Base-by-base conservation (phyloP, 1,140 invertebrate genomes). In the Dufourea novaeangliae region DNA sequence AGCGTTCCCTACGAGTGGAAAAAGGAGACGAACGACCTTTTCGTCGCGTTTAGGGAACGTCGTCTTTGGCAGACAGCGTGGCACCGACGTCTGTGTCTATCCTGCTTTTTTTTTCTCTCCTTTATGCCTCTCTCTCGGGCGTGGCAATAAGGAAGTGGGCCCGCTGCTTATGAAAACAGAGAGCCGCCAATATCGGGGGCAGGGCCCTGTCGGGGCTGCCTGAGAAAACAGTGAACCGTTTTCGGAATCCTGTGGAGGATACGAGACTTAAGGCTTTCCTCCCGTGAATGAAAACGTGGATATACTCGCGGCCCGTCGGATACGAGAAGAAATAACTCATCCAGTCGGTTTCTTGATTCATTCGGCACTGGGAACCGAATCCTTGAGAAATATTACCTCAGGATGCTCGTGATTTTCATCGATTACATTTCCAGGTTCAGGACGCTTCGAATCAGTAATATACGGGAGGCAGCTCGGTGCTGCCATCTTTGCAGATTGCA, bases 111-210 rank as follows among this genome's bases (percentile, higher is more conserved):
- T 50, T 82, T 77, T 77, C 50, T 62, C 14, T 73, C 27, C 52
- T 57, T 82, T 54, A 84, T 37, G 3, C 34, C 8, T 37, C 72
- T 79, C 56, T 62, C 73, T 41, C 86, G 82, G 84, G 75, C 80
- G 78, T 78, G 78, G 89, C 86, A 92, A 91, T 91, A 91, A 92
- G 91, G 91, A 91, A 90, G 88, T 90, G 85, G 84, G 88, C 89
- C 88, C 84, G 77, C 83, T 88, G 89, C 87, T 92, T 92, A 86
- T 89, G 90, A 92, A 91, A 92, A 92, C 88, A 90, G 50, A 87
- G 84, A 86, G 85, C 86, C 86, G 84, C 88, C 88, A 90, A 91
- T 92, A 90, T 91, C 90, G 86, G 79, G 86, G 79, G 83, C 87
- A 82, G 85, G n/a, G 77, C 77, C 82, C 68, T 37, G 57, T 27